Evolutionary conservation across 2,888 invertebrate genomes (phyloP).

Genomic region (Amorpha juglandis): DNA sequence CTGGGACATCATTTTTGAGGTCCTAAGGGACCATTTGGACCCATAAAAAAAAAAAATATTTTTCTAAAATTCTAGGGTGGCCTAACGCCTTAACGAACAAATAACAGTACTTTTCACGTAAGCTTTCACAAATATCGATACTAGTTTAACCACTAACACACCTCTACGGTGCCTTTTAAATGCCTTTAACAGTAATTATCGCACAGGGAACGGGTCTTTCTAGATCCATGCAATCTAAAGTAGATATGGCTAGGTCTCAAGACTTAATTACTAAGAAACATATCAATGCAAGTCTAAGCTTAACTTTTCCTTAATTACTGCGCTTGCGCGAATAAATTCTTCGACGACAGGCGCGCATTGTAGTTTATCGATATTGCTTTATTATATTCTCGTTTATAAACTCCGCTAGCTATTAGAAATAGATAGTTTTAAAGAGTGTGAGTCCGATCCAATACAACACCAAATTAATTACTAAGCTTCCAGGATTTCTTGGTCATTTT

Average conservation of each 20-base stretch:
- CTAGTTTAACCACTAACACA: conserved; percentile 4
- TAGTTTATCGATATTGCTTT: conserved; percentile 6
- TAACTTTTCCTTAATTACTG: conserved; percentile 44
- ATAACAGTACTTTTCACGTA: too few relatives aligned
- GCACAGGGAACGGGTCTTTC: conserved; percentile 53
- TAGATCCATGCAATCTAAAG: conserved; percentile 48
- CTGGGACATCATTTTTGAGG: too few relatives aligned
- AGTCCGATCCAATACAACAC: too few relatives aligned
- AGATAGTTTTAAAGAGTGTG: too few relatives aligned
- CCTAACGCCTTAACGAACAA: too few relatives aligned
- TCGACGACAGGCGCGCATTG: not conserved
- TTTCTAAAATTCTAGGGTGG: too few relatives aligned
- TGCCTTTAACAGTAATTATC: conserved; percentile 62
- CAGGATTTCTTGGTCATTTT: too few relatives aligned
- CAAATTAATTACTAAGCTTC: too few relatives aligned
- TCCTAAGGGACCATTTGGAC: too few relatives aligned
- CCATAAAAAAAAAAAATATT: too few relatives aligned
- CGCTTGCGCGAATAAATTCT: conserved; percentile 32
- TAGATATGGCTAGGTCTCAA: conserved; percentile 39
- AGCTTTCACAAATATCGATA: not conserved
- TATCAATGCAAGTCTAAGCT: conserved; percentile 44
- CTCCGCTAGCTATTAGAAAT: not conserved
- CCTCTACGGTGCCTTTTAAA: conserved; percentile 43
- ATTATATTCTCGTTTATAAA: not conserved
- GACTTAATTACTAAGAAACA: conserved; percentile 47